These are phyloP conservation scores for Pempheris klunzingeri DNA, from an alignment of 2,797 vertebrate genomes.

Conservation along the genomic window DNA sequence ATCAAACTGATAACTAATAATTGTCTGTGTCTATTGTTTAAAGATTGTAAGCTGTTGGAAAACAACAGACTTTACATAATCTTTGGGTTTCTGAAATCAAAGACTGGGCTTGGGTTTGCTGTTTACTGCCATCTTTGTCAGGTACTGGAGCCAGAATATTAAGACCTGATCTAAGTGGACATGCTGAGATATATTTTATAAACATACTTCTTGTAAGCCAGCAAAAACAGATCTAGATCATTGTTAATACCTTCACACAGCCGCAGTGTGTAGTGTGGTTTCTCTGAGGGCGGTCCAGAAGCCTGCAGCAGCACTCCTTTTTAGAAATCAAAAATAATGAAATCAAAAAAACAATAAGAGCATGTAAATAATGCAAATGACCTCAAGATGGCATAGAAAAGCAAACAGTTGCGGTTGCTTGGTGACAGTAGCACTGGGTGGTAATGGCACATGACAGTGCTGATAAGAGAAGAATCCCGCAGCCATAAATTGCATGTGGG, in stretches of 20 bases:
- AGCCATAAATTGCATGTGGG: conserved; percentile 6
- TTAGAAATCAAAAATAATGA: conserved; percentile 23
- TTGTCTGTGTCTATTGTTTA: neutral
- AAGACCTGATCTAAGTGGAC: neutral
- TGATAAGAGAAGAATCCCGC: conserved; percentile 17
- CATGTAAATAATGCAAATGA: conserved; percentile 60
- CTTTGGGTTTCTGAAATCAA: neutral
- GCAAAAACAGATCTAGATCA: neutral
- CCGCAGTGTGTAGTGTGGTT: neutral
- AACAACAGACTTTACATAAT: neutral
- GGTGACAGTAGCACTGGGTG: conserved; percentile 36
- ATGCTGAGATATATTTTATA: neutral
- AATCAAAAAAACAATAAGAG: conserved; percentile 14
- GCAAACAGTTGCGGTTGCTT: conserved; percentile 46
- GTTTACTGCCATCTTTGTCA: neutral
- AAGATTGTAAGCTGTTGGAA: neutral
- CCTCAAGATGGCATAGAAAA: conserved; percentile 31
- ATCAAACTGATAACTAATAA: neutral
- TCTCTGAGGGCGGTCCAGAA: conserved; percentile 7
- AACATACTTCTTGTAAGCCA: neutral
- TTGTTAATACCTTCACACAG: neutral
- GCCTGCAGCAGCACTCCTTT: neutral
- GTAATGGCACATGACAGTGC: neutral
- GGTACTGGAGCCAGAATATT: neutral
- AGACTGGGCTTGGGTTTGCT: neutral